Base-by-base conservation (phyloP, 1,140 invertebrate genomes). In the Ostrea denselamellosa region DNA sequence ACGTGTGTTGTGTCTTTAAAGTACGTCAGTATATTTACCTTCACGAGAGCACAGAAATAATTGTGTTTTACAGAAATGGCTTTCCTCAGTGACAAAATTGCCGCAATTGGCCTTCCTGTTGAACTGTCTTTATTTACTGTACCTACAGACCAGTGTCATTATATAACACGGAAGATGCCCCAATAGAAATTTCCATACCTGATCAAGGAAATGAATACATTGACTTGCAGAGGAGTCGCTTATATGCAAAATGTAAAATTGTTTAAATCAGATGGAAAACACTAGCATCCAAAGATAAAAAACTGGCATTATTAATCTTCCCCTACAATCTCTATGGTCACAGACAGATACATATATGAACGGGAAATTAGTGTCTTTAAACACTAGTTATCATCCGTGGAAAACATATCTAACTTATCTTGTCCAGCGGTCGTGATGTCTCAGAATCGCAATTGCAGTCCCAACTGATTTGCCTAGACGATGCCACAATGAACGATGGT, bases 261-360 rank as follows among this genome's bases (percentile, higher is more conserved):
- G n/a, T 71, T 12, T 65, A 87, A 19, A n/a, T 83, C 8, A 86
- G 87, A 52, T 54, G 89, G 0, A 71, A 83, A 8, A 14, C 56
- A 10, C 51, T 88, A 22, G 68, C 17, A 25, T 22, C 10, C n/a
- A 54, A 88, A 22, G 84, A n/a, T n/a, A 90, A 58, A 56, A 86
- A 10, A 62, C 52, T 22, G 84, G 22, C 17, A 71, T 77, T 1
- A 28, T 90, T 12, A 90, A 90, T 68, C 51, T 84, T 10, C 84
- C 58, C 8, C 44, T 86, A n/a, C 85, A 86, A 22, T 71, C 25
- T n/a, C 65, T 88, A 22, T 86, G 68, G n/a, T 83, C 68, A 19
- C 89, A 89, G 52, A 65, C 88, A 17, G 89, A 90, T 77, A n/a
- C 83, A n/a, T 85, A 81, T 68, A 85, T 90, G 82, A 90, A 90